Evolutionary conservation across 2,113 vertebrate genomes (phyloP).

Genomic region (Patagioenas fasciata): DNA sequence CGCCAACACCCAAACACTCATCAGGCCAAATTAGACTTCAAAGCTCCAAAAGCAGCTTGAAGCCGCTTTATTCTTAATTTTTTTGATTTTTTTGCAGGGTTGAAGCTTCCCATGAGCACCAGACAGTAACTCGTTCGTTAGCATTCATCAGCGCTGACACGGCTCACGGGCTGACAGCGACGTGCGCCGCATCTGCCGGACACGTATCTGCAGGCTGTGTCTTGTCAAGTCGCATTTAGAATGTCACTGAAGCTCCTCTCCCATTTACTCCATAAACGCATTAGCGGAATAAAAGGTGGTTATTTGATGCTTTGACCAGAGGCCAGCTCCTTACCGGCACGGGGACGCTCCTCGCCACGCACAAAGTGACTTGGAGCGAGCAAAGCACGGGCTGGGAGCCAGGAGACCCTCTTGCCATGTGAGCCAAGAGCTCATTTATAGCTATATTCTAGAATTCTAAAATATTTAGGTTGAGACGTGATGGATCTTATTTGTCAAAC

Average conservation of each 20-base stretch:
- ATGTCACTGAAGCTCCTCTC: neutral
- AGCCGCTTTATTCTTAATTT: neutral
- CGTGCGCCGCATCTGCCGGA: neutral
- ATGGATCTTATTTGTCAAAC: neutral
- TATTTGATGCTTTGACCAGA: neutral
- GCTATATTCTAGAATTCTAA: neutral
- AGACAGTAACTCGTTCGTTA: neutral
- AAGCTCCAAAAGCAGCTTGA: neutral
- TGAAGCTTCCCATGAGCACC: neutral
- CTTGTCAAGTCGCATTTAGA: neutral
- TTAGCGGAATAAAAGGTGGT: neutral
- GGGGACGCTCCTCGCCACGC: accelerated
- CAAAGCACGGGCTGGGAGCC: neutral
- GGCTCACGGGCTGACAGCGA: neutral
- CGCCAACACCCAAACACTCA: neutral
- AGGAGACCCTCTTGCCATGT: accelerated
- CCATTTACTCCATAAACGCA: neutral
- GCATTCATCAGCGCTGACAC: neutral
- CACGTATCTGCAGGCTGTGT: neutral
- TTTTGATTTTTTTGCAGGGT: neutral
- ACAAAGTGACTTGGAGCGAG: neutral
- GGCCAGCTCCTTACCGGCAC: neutral
- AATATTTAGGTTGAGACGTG: neutral
- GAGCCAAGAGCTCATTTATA: neutral
- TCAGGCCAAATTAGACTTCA: neutral